A percentile compares a stretch with the other conserved stretches of the same genome.
These are phyloP conservation scores for Procambarus virginalis DNA, from an alignment of 1,140 invertebrate genomes.

Conservation along the genomic window DNA sequence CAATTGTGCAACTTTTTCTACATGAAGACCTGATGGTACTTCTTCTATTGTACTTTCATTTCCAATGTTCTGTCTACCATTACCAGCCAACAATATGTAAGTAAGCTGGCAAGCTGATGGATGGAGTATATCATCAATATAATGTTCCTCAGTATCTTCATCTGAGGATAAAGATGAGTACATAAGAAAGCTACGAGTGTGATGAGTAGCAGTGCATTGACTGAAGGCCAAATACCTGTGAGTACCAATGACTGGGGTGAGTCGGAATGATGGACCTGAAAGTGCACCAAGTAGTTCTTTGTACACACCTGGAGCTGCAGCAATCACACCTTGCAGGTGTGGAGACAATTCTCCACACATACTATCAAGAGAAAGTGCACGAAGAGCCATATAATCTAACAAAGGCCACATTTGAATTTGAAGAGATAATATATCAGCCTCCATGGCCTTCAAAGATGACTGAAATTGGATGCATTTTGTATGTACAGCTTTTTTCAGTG, in stretches of 20 bases:
- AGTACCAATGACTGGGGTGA: conserved; percentile 18
- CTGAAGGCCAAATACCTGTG: conserved; percentile 37
- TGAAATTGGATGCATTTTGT: conserved; percentile 9
- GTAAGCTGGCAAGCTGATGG: conserved; percentile 54
- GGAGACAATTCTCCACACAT: neutral
- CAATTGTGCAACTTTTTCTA: conserved; percentile 73
- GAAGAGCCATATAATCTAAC: conserved; percentile 29
- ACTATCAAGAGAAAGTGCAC: neutral
- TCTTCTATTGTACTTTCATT: conserved; percentile 39
- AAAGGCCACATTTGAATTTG: conserved; percentile 55
- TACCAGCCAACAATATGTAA: conserved; percentile 49
- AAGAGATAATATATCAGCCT: conserved; percentile 12
- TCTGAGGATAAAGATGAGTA: conserved; percentile 8
- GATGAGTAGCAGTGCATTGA: conserved; percentile 26
- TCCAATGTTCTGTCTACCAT: neutral
- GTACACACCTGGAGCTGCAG: conserved; percentile 40
- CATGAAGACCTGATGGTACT: conserved; percentile 73
- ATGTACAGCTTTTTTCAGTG: conserved; percentile 21
- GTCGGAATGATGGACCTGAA: conserved; percentile 31
- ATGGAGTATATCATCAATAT: conserved; percentile 11
- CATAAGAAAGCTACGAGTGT: conserved; percentile 17
- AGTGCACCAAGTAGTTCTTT: conserved; percentile 17
- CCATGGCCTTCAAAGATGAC: neutral
- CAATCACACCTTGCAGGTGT: neutral
- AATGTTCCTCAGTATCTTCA: conserved; percentile 29